phyloP scores from a whole-genome alignment of 2,113 vertebrate species.

The Rousettus leschenaultii region DNA sequence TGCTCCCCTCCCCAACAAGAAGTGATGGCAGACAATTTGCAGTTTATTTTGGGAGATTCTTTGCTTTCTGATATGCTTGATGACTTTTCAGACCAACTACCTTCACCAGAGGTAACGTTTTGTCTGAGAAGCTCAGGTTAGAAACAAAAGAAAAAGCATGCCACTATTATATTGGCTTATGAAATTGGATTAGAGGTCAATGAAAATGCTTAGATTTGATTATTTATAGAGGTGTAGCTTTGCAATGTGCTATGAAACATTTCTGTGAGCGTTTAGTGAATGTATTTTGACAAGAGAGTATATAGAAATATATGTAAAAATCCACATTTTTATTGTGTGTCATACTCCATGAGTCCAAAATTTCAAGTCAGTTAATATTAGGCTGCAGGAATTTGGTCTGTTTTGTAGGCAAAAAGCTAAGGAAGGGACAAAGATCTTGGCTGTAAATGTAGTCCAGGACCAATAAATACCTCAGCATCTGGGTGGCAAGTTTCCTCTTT shows the following conservation, averaged over 20 bases:
- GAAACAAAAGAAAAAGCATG: background rate
- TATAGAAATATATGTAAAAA: background rate
- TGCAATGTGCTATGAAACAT: background rate
- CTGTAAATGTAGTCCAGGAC: background rate
- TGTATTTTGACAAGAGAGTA: background rate
- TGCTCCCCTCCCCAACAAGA: conserved; percentile 88
- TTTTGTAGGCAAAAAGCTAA: background rate
- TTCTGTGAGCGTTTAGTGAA: background rate
- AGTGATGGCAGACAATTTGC: conserved; percentile 84
- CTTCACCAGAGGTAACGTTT: conserved; percentile 90
- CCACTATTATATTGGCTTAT: background rate
- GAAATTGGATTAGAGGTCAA: background rate
- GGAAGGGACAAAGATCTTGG: background rate
- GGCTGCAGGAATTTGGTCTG: background rate
- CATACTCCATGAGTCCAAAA: background rate
- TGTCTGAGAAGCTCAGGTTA: background rate
- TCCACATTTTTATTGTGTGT: background rate
- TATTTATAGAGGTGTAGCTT: background rate
- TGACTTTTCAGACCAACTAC: conserved; percentile 74
- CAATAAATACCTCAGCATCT: background rate
- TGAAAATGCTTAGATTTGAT: background rate
- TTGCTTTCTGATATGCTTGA: conserved; percentile 81
- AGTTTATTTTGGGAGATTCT: conserved; percentile 83
- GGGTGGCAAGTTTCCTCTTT: background rate
- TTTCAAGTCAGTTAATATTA: background rate